Base-by-base conservation (phyloP, 2,113 vertebrate species). In the Amphiprion ocellaris region DNA sequence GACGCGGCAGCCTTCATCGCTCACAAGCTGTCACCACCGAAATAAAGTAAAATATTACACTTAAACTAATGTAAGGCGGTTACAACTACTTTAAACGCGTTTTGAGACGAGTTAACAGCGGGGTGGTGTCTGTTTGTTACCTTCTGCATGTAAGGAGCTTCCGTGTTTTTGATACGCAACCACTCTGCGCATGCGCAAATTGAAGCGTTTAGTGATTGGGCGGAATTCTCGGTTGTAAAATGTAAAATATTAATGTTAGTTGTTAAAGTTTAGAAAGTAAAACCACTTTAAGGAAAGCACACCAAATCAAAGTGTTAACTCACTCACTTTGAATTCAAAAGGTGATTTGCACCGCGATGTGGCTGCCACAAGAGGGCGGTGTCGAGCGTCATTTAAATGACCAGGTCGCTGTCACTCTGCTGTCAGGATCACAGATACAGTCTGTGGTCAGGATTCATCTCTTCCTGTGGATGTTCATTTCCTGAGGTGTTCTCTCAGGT, bases 401-500 rank as follows among this genome's bases (percentile, higher is more conserved):
- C 11, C 37, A 26, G 26, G 49, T 73, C 39, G 30, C 23, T 17
- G 17, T 9, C 26, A 30, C 33, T 37, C 33, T 37, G 56, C 10
- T 6, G 9, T 28, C 24, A 52, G 19, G 5, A 5, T 50, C 41
- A 59, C 52, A 21, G 33, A 37, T 37, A 10, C 33, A 2, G 41
- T 10, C 14, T 5, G 39, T 37, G 65, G 53, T 72, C 60, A 60
- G 28, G 28, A 65, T 55, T 70, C 33, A 79, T 85, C 33, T 63
- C 70, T 62, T 46, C 73, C 55, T 75, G 26, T 46, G 74, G 74
- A 67, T 72, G 49, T 66, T 89, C 80, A 85, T 90, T 80, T 85
- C 81, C 74, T 68, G 67, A 69, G 62, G 47, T 59, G 56, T 63
- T 68, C 60, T 82, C 53, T n/a, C 54, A 23, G 63, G 44, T 53